Base-by-base conservation (phyloP, 2,797 vertebrate genomes). In the Micrastur ruficollis region DNA sequence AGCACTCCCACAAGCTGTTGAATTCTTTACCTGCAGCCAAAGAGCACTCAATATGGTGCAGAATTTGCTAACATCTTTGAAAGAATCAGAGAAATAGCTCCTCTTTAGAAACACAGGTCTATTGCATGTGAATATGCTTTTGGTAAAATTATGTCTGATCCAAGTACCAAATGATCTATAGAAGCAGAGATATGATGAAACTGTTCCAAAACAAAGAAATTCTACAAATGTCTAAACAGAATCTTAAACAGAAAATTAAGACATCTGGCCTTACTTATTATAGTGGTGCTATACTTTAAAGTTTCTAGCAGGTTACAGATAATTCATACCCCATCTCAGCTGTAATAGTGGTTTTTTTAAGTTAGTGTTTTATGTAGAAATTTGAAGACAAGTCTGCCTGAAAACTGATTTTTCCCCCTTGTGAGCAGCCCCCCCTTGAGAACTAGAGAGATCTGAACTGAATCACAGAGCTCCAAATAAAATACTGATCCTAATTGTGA, bases 1-100 rank as follows among this genome's bases (percentile, higher is more conserved):
- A 96, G 92, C 86, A 86, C 65, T 79, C 73, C 67, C 93, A 67
- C 73, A 92, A 94, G 83, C 78, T 81, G 90, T 59, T 75, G 89
- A 86, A 82, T 95, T 80, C 79, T 84, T 91, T 52, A 95, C 89
- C 18, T 80, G 71, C 70, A 65, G 63, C 89, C 73, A 89, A 93
- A 89, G 79, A 88, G 66, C 56, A 62, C 93, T 81, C 94, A 94
- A 90, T 95, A 91, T 38, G 61, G 86, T 82, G 59, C 66, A 71
- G 86, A 94, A 71, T 93, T 90, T 89, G n/a, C 81, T 88, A 66
- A 32, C 8, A 52, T 86, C 76, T 95, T 78, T 80, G 50, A 80
- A 93, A 92, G 86, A 53, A 55, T 46, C 63, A 67, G 42, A 61
- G 58, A 58, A 88, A 40, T 36, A 29, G 20, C 31, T 72, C 21